Evolutionary conservation across 2,113 vertebrate genomes (phyloP).

Genomic region (Pycnonotus jocosus): DNA sequence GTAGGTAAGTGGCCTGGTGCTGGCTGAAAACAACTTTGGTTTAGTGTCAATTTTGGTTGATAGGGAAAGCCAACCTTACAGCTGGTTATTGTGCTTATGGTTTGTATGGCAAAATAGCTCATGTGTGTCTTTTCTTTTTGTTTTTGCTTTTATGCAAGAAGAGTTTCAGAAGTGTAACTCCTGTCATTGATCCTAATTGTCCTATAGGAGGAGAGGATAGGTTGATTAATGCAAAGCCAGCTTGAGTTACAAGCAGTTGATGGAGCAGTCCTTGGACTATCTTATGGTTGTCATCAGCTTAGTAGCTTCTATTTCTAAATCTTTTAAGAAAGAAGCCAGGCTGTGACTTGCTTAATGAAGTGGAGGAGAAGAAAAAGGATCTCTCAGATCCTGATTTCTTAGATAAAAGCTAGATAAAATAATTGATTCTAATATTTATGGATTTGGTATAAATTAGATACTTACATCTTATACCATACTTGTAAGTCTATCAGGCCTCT

Average conservation of each 20-base stretch:
- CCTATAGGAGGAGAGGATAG: not conserved
- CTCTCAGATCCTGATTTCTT: not conserved
- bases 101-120: not conserved
- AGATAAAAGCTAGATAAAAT: not conserved
- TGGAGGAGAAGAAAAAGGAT: not conserved
- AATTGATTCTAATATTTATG: not conserved
- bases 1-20: constrained; percentile 63
- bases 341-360: not conserved
- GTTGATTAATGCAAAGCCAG: not conserved
- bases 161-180: not conserved
- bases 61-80: not conserved
- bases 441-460: not conserved
- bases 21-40: not conserved
- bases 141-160: not conserved
- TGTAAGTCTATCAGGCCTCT: not conserved
- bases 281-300: not conserved
- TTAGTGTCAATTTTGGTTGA: not conserved
- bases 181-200: not conserved
- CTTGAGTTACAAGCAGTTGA: not conserved
- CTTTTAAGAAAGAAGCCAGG: not conserved
- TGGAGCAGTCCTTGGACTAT: not conserved
- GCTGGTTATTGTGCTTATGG: accelerated
- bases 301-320: not conserved
- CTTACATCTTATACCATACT: not conserved
- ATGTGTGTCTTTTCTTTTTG: not conserved